These are phyloP conservation scores for Eupithecia exiguata DNA, from an alignment of 2,888 invertebrate species.

Conservation along the genomic window DNA sequence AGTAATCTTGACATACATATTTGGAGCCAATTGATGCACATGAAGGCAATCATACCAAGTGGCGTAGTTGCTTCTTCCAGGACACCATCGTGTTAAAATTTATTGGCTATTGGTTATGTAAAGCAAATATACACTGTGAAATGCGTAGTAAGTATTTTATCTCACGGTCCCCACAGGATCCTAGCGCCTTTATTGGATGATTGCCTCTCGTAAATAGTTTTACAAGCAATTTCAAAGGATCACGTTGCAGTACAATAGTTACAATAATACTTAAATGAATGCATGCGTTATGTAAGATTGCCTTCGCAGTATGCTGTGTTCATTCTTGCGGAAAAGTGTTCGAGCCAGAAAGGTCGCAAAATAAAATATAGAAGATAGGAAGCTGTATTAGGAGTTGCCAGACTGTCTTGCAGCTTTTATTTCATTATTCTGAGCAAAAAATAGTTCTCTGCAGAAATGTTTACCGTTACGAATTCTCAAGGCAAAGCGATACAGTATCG, in stretches of 20 bases:
- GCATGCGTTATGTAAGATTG: conserved; percentile 19
- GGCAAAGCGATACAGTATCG: conserved; percentile 25
- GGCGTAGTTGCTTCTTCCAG: background rate
- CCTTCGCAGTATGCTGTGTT: conserved; percentile 17
- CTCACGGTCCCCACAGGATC: conserved; percentile 26
- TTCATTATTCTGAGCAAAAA: background rate
- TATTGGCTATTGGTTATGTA: background rate
- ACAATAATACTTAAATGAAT: conserved; percentile 11
- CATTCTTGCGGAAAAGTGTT: conserved; percentile 1
- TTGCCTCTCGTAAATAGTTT: conserved; percentile 31
- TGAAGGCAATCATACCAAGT: background rate
- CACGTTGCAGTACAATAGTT: conserved; percentile 22
- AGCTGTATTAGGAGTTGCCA: background rate
- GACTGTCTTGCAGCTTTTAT: background rate
- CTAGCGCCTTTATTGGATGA: conserved; percentile 33
- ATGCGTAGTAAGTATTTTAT: background rate
- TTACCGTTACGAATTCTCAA: conserved; percentile 24
- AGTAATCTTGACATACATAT: background rate
- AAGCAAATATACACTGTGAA: background rate
- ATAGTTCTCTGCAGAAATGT: conserved; percentile 15
- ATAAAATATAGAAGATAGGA: background rate
- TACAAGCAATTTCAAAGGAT: conserved; percentile 30
- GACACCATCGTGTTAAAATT: background rate
- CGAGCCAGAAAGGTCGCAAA: background rate
- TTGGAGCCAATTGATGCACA: background rate